phyloP scores from a whole-genome alignment of 2,113 vertebrate species.

The Pampusana beccarii region DNA sequence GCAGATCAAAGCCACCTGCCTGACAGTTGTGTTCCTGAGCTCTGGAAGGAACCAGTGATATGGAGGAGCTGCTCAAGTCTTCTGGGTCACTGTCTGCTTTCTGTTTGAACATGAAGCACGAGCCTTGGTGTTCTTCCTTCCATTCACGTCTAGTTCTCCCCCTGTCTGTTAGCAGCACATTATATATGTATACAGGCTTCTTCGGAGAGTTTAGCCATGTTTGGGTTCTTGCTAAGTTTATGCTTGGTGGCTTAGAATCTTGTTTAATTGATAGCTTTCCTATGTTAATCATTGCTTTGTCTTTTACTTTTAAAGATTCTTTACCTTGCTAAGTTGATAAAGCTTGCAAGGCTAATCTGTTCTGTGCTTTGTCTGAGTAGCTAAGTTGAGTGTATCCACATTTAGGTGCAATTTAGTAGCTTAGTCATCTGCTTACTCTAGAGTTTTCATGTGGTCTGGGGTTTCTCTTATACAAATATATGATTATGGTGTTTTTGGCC shows the following conservation, averaged over 20 bases:
- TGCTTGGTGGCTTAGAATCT: not conserved
- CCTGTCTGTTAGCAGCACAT: not conserved
- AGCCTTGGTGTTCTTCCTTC: not conserved
- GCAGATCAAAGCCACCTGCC: conserved; percentile 13
- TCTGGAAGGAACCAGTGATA: not conserved
- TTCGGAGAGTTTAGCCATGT: not conserved
- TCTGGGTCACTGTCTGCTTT: not conserved
- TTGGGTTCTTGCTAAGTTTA: not conserved
- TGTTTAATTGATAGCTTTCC: not conserved
- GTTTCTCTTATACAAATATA: conserved; percentile 58
- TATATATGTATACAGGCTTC: not conserved
- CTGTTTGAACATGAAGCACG: not conserved
- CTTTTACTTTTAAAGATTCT: not conserved
- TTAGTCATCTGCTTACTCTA: conserved; percentile 50
- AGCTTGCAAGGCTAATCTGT: conserved; percentile 17
- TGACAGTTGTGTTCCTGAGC: not conserved
- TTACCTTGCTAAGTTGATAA: conserved; percentile 26
- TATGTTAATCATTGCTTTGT: not conserved
- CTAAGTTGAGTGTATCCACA: conserved; percentile 50
- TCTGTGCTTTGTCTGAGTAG: conserved; percentile 18
- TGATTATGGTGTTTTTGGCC: conserved; percentile 56
- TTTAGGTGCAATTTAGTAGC: conserved; percentile 55
- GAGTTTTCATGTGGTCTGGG: conserved; percentile 54
- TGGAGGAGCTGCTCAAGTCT: not conserved
- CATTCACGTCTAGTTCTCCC: not conserved